phyloP scores from a whole-genome alignment of 2,888 invertebrate genomes.

The Agonopterix subpropinquella region DNA sequence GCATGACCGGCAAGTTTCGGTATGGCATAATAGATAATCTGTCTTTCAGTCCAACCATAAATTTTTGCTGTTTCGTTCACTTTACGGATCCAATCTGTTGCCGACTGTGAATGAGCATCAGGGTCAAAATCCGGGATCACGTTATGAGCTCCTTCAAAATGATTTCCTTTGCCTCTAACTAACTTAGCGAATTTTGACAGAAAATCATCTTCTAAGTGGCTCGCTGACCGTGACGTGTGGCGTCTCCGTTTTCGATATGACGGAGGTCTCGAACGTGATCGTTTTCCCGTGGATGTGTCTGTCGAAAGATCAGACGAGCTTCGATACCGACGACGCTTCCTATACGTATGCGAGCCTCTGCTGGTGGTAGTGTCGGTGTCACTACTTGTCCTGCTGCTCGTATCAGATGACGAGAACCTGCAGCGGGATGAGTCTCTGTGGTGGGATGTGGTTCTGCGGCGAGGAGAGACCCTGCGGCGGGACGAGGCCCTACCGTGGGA shows the following conservation, averaged over 20 bases:
- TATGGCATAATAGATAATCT: constrained; percentile 13
- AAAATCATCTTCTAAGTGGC: background rate
- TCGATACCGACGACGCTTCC: background rate
- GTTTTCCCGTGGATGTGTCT: background rate
- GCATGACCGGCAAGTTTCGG: constrained; percentile 17
- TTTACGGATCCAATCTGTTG: constrained; percentile 11
- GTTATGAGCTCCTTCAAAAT: background rate
- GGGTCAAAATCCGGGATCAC: constrained; percentile 12
- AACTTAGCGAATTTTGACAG: background rate
- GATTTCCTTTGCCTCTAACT: background rate
- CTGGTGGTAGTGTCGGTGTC: background rate
- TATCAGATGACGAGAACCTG: background rate
- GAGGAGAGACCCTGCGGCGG: background rate
- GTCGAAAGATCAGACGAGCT: background rate
- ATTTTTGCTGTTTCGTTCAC: constrained; percentile 14
- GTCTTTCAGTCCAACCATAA: constrained; percentile 14
- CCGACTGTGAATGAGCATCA: constrained; percentile 5
- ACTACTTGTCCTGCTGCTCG: background rate
- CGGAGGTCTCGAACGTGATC: background rate
- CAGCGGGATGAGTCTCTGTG: background rate
- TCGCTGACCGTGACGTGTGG: background rate
- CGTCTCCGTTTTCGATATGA: background rate
- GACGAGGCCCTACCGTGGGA: background rate
- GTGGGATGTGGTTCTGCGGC: background rate
- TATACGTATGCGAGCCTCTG: background rate